Evolutionary conservation across 2,888 invertebrate genomes (phyloP), one percentile per base, ranked within the genome.

Genomic region (Petrolisthes manimaculis): DNA sequence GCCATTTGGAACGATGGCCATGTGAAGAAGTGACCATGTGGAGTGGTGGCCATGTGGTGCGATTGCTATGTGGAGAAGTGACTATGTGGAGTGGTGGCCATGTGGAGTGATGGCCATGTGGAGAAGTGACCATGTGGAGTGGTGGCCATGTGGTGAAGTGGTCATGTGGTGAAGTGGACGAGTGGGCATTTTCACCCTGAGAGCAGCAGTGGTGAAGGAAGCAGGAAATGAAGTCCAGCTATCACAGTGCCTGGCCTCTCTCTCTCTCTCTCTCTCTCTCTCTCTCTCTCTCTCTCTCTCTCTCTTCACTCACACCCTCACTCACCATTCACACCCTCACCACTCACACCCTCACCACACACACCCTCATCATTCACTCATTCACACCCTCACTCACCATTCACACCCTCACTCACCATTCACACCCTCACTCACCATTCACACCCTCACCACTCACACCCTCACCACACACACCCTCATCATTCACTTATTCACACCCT

Each of bases 171-270:
- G 4, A 24, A 4, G 53, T 18, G 53, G 77, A 21, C 12, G 77
- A 77, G 77, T 4, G 21, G 8, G 18, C n/a, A n/a, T 71, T 18
- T 71, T 71, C 71, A 71, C 71, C n/a, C n/a, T 9, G 9, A 21
- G 71, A 14, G 61, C 14, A 9, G 8, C 8, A 61, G 61, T 61
- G 61, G 61, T 61, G 14, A 75, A 51, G 61, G 54, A 78, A 51
- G 12, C 78, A 84, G 84, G 84, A 84, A 84, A 84, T 84, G 84
- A 84, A 84, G 67, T 74, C 78, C 53, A 53, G 67, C 67, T 84
- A 84, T 84, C 84, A 77, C 53, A 6, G 21, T 77, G n/a, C 80
- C 84, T 61, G 61, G 55, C 77, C 83, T 51, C 21, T 77, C 71
- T 61, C 84, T 77, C 37, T 83, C 69, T 71, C 51, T 71, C 69